phyloP scores from a whole-genome alignment of 2,888 invertebrate genomes.

The Molorchus minor region DNA sequence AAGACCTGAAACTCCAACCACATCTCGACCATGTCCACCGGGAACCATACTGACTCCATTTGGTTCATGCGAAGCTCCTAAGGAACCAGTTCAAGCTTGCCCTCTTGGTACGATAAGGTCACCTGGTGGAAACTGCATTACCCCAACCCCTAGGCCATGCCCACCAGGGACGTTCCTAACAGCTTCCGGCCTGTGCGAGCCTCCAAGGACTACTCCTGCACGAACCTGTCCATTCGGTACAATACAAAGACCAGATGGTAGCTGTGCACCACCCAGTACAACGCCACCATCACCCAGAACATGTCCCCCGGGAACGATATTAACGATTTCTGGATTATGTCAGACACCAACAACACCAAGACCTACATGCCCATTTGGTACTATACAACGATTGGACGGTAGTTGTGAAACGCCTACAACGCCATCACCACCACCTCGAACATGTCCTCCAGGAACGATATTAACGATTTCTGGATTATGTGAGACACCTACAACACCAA shows the following conservation, averaged over 20 bases:
- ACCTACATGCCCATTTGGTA: slow-evolving; percentile 30
- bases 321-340: slow-evolving; percentile 22
- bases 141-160: slow-evolving; percentile 26
- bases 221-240: slow-evolving; percentile 27
- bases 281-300: not conserved
- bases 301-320: slow-evolving; percentile 27
- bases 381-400: slow-evolving; percentile 21
- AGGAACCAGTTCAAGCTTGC: too few species aligned
- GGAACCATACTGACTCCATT: slow-evolving; percentile 21
- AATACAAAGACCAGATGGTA: slow-evolving; percentile 27
- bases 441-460: not conserved
- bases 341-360: slow-evolving; percentile 19
- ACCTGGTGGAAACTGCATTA: slow-evolving; percentile 29
- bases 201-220: not conserved
- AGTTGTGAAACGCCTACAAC: slow-evolving; percentile 26
- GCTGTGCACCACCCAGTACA: slow-evolving; percentile 8
- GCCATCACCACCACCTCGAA: slow-evolving; percentile 5
- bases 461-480: not conserved
- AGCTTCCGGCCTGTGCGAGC: slow-evolving; percentile 31
- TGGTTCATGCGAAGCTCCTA: slow-evolving; percentile 27
- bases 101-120: slow-evolving; percentile 34
- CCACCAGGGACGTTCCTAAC: slow-evolving; percentile 36
- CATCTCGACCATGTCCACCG: slow-evolving; percentile 17
- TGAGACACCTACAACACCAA: not conserved
- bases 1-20: not conserved